Evolutionary conservation across 2,113 vertebrate species (phyloP), one percentile per base, ranked within the genome.

Genomic region (Cichladusa arquata): DNA sequence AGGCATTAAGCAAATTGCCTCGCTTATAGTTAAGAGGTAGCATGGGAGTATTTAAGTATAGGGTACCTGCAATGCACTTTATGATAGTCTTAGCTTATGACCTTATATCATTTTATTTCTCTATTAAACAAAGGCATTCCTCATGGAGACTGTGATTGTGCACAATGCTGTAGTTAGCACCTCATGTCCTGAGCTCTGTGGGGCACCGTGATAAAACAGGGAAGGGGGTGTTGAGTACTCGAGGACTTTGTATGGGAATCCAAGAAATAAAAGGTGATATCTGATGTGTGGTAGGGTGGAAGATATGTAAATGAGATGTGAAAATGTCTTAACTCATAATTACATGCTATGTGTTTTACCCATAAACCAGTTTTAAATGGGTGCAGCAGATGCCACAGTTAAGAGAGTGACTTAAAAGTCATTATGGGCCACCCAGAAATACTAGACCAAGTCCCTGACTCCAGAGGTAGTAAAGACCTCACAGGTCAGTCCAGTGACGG

Each of bases 41-140:
- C 97, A 88, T 92, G 97, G 97, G 97, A 98, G 91, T 88, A 77
- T 97, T 98, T 98, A 98, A 97, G 96, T 93, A 60, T 88, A 97
- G 97, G 97, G 95, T 98, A 88, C 91, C 94, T 97, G 92, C 90
- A 84, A 94, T 95, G 91, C 65, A 82, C 91, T 98, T 98, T 97
- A 97, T 93, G 97, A 95, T 94, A 94, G 96, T 94, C 97, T 97
- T 97, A 97, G 95, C 96, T 97, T 95, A 95, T 54, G 94, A 97
- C 96, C 96, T 97, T 97, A 94, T 95, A 95, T 96, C 53, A 88
- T 97, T 98, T 98, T 98, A 98, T 98, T 97, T 97, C 98, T 97
- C 96, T 96, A 95, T 96, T 97, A 98, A 97, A 97, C 96, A 93
- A 94, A 96, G 96, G 92, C 94, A 79, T 95, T 96, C 93, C 81